Percentiles rank a stretch among this genome's conserved stretches.
phyloP scores from a whole-genome alignment of 2,113 vertebrate genomes.

The Hyperopisus bebe region DNA sequence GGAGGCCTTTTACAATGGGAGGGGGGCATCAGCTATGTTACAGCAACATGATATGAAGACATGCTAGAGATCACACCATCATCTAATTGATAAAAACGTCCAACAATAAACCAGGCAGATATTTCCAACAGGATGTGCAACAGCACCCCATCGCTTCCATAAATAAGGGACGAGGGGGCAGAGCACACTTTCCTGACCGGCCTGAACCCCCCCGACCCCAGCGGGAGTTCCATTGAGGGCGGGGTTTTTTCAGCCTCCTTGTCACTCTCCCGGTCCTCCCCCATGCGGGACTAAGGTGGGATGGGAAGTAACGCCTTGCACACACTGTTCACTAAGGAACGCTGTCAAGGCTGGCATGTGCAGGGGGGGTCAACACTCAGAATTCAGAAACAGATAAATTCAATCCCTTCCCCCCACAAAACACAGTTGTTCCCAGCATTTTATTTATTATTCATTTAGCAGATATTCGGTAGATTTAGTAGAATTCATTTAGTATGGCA shows the following conservation, averaged over 20 bases:
- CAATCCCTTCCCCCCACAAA: not conserved
- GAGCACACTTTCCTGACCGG: slow-evolving; percentile 42
- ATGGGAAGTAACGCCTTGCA: not conserved
- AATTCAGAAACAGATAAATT: not conserved
- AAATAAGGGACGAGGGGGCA: slow-evolving; percentile 57
- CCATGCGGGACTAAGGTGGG: not conserved
- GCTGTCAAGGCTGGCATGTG: not conserved
- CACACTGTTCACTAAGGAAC: not conserved
- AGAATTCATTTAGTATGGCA: not conserved
- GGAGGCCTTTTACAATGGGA: not conserved
- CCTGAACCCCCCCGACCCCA: slow-evolving; percentile 19
- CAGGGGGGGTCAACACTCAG: not conserved
- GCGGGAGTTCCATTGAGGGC: slow-evolving; percentile 33
- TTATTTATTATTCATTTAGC: not conserved
- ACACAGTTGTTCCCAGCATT: not conserved
- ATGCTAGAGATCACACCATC: not conserved
- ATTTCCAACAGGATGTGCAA: not conserved
- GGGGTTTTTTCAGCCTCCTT: slow-evolving; percentile 33
- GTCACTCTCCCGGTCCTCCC: slow-evolving; percentile 37
- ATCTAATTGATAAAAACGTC: not conserved
- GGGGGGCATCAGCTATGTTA: not conserved
- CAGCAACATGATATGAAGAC: not conserved
- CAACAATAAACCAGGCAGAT: not conserved
- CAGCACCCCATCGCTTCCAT: slow-evolving; percentile 27
- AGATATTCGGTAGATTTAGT: not conserved